Evolutionary conservation across 2,888 invertebrate genomes (phyloP).

Genomic region (Mesoligia furuncula): DNA sequence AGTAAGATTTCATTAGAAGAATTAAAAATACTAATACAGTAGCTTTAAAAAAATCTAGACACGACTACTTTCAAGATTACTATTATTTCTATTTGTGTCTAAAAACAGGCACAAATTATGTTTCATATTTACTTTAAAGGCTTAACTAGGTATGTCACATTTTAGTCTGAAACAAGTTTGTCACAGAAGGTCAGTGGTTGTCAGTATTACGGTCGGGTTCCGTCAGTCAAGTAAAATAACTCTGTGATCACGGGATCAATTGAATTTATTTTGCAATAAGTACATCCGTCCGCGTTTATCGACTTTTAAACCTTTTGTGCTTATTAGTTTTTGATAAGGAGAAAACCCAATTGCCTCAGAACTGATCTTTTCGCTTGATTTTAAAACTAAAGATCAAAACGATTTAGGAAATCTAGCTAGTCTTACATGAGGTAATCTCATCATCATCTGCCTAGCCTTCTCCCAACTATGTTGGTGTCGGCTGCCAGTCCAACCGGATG

Average conservation of each 20-base stretch:
- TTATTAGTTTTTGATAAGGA: no score
- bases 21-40: not conserved
- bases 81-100: slow-evolving; percentile 7
- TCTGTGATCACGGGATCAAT: not conserved
- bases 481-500: no score
- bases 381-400: not conserved
- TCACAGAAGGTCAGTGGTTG: slow-evolving; percentile 32
- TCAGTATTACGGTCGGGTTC: slow-evolving; percentile 23
- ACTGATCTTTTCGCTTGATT: not conserved
- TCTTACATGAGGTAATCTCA: no score
- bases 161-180: slow-evolving; percentile 28
- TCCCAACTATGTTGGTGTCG: no score
- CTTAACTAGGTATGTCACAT: slow-evolving; percentile 9
- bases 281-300: no score
- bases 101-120: not conserved
- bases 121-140: slow-evolving; percentile 18
- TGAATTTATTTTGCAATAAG: not conserved
- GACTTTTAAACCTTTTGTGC: no score
- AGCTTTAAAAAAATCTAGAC: not conserved
- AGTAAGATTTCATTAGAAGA: not conserved
- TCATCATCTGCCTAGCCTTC: no score
- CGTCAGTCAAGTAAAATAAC: not conserved
- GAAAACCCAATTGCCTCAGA: no score
- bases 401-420: no score
- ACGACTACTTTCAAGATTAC: slow-evolving; percentile 17